Evolutionary conservation across 64 coral and sea anemone species (phyloP), one percentile per base, ranked within the genome.

Genomic region (Hydrozoanthus tunicans): DNA sequence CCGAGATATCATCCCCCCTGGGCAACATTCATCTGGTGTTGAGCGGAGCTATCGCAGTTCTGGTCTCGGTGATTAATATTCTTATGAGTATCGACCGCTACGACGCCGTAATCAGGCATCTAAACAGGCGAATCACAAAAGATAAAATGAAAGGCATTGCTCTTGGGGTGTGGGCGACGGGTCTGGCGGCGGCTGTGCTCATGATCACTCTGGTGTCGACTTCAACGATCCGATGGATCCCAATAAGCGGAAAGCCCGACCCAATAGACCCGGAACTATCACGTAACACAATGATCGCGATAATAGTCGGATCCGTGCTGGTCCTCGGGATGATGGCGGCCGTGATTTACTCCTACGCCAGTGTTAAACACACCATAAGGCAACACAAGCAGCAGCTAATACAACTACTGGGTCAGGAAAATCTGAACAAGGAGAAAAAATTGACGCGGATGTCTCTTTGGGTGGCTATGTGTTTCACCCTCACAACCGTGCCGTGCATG

Each of bases 301-400:
- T 82, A 11, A 32, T 62, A 64, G 24, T 63, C 53, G 27, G 14
- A 15, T 32, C 32, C 6, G 80, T 63, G 0, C 6, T 51, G 43
- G 27, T 82, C 12, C 5, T 82, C 9, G 80, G 59, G 25, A 82
- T 51, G 27, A 64, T 64, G 32, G 63, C 60, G 51, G 13, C 27
- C 4, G 32, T 65, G 59, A 82, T 32, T 10, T 82, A 82, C n/a
- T 64, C 80, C 9, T 82, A 64, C 60, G 80, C 53, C 26, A 54
- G 60, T 17, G 61, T 82, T 12, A 52, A 82, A 63, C 52, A 61
- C 14, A 82, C 80, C 2, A 15, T 82, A 43, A 26, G 61, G 6
- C 80, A 82, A 53, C 80, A 82, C 61, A 65, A 82, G 1, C 80
- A 82, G 27, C 59, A 82, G 61, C n/a, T 82, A 14, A 82, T 82